phyloP scores from a whole-genome alignment of 2,888 invertebrate genomes.

The Agapostemon virescens region DNA sequence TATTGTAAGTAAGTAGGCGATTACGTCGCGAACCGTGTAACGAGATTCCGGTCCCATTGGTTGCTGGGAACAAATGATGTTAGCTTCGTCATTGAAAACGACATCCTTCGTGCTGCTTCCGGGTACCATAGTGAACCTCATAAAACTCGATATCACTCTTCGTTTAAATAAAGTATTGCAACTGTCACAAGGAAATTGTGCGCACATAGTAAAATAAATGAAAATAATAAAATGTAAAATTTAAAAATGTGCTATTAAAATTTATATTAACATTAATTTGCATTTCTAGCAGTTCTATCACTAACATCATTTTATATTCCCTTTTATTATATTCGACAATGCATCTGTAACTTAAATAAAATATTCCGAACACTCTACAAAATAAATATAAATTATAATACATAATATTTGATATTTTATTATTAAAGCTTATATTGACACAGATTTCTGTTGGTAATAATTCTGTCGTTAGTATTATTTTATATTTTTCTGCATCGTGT shows the following conservation, averaged over 20 bases:
- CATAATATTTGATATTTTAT: not conserved
- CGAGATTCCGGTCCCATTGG: slow-evolving; percentile 41
- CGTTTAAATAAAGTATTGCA: slow-evolving; percentile 22
- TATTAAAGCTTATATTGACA: not conserved
- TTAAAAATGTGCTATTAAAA: not conserved
- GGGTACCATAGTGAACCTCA: slow-evolving; percentile 13
- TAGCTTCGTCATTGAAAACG: slow-evolving; percentile 37
- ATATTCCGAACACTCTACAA: too few relatives aligned
- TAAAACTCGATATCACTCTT: slow-evolving; percentile 24
- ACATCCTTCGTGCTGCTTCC: slow-evolving; percentile 18
- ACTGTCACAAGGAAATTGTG: not conserved
- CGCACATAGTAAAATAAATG: not conserved
- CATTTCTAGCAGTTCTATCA: not conserved
- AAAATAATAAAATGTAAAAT: not conserved
- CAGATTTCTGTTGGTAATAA: not conserved
- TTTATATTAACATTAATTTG: not conserved
- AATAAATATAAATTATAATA: too few relatives aligned
- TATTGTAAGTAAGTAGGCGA: slow-evolving; percentile 22
- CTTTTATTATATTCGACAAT: not conserved
- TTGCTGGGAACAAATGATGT: slow-evolving; percentile 44
- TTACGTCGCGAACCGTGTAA: slow-evolving; percentile 40
- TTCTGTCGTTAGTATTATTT: too few relatives aligned
- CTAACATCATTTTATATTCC: not conserved
- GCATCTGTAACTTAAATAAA: too few relatives aligned
- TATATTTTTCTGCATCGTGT: not conserved